Evolutionary conservation across 2,888 invertebrate species (phyloP).

Genomic region (Prosopocoilus inquinatus): DNA sequence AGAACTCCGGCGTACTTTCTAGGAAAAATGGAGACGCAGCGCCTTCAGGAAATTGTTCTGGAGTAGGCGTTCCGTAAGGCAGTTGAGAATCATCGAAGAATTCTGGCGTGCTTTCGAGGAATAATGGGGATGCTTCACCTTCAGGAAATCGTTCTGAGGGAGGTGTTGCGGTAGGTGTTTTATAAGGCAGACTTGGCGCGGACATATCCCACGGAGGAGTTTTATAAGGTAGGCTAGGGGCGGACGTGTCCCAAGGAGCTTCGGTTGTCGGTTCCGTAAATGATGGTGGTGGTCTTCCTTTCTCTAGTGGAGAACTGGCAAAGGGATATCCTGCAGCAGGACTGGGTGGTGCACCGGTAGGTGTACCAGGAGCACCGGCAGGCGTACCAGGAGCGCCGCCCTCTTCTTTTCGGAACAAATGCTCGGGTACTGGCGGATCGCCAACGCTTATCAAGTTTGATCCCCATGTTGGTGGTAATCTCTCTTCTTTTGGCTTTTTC

Average conservation of each 20-base stretch:
- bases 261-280: slow-evolving; percentile 6
- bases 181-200: slow-evolving; percentile 8
- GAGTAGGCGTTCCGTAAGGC: no score
- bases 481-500: slow-evolving; percentile 29
- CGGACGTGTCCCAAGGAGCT: slow-evolving; percentile 9
- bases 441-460: slow-evolving; percentile 43
- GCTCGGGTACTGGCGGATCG: slow-evolving; percentile 25
- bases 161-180: not conserved
- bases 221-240: slow-evolving; percentile 18
- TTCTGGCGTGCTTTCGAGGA: slow-evolving; percentile 6
- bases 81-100: slow-evolving; percentile 3
- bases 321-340: not conserved
- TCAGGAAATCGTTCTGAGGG: slow-evolving; percentile 6
- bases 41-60: slow-evolving; percentile 11
- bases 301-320: slow-evolving; percentile 10
- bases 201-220: slow-evolving; percentile 14
- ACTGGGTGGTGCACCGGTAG: slow-evolving; percentile 15
- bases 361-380: slow-evolving; percentile 30
- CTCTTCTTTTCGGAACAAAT: slow-evolving; percentile 15
- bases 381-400: slow-evolving; percentile 25
- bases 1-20: slow-evolving; percentile 7
- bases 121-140: slow-evolving; percentile 23
- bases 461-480: slow-evolving; percentile 45
- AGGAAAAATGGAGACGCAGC: slow-evolving; percentile 23
- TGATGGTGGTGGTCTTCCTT: slow-evolving; percentile 13